A percentile compares a stretch with the other conserved stretches of the same genome.
Conservation (phyloP, 2,797 vertebrate genomes). For the Taeniopygia guttata region DNA sequence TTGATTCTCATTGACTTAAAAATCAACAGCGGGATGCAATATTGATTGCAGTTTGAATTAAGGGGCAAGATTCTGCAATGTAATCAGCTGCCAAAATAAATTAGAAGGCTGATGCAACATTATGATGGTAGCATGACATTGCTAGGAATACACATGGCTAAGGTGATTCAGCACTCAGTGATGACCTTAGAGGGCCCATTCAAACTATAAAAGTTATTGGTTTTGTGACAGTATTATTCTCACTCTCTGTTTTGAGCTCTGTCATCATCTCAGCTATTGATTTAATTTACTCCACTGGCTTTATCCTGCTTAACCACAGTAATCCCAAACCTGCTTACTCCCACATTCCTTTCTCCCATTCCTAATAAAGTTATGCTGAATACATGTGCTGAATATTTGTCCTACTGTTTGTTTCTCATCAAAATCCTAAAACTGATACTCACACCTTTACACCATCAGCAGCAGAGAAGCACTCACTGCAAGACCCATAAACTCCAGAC, state of each 20-base stretch:
- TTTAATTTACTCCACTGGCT: constrained; percentile 36
- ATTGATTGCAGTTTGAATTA: not conserved
- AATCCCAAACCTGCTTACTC: constrained; percentile 27
- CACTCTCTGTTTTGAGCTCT: not conserved
- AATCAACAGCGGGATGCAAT: not conserved
- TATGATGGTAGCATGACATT: not conserved
- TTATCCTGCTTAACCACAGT: constrained; percentile 35
- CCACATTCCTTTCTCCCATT: not conserved
- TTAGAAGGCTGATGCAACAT: not conserved
- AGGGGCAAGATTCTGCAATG: not conserved
- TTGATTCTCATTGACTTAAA: not conserved
- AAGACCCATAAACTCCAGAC: not conserved
- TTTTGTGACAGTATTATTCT: not conserved
- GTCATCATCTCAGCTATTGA: constrained; percentile 20
- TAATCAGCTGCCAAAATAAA: not conserved
- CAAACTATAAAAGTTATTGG: not conserved
- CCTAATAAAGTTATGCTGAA: not conserved
- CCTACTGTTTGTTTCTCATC: not conserved
- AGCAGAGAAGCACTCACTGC: not conserved
- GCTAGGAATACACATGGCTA: not conserved
- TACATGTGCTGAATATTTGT: not conserved
- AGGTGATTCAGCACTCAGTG: not conserved
- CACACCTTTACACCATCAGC: not conserved
- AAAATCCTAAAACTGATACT: not conserved
- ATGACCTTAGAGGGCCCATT: not conserved